Base-by-base conservation (phyloP, 2,888 invertebrate species). In the Seladonia tumulorum region DNA sequence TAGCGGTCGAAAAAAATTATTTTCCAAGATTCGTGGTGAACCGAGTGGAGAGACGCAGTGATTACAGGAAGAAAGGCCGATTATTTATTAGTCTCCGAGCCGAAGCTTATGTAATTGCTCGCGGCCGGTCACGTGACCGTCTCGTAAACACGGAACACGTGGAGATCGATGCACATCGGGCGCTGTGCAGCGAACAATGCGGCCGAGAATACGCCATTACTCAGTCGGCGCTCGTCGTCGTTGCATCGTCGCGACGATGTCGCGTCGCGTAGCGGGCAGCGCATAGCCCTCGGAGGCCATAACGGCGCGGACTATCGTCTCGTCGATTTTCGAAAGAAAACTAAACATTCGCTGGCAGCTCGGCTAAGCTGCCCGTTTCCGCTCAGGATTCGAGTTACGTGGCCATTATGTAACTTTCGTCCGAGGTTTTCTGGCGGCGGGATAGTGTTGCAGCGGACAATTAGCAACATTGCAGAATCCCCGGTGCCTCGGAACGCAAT, bases 91-190 rank as follows among this genome's bases (percentile, higher is more conserved):
- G 72, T 70, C 42, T 72, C 39, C n/a, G 76, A 81, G 72, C 49
- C 68, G 76, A 83, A 45, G 76, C 88, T 91, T 92, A 80, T 81
- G 60, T 74, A 92, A 91, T 87, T 76, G 66, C 25, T 72, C 18
- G 83, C 35, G 71, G 81, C 53, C 18, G 47, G 18, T 85, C 82
- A 83, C 74, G 79, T 82, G 86, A 90, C 76, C 49, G 49, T 71
- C 29, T 81, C 70, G 77, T 81, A 89, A 88, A 90, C 83, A 83
- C 39, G 49, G 39, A 79, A 75, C 82, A 85, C 79, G 79, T 76
- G 76, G 66, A 78, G 72, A 42, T 57, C 7, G 68, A 71, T 81
- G 83, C 76, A 66, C 83, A 71, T 66, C 63, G 63, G 68, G 18
- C 29, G 45, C 35, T 49, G 49, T 49, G 49, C 49, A 5, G 70